phyloP scores from a whole-genome alignment of 2,888 invertebrate species.

The Platycheirus albimanus region DNA sequence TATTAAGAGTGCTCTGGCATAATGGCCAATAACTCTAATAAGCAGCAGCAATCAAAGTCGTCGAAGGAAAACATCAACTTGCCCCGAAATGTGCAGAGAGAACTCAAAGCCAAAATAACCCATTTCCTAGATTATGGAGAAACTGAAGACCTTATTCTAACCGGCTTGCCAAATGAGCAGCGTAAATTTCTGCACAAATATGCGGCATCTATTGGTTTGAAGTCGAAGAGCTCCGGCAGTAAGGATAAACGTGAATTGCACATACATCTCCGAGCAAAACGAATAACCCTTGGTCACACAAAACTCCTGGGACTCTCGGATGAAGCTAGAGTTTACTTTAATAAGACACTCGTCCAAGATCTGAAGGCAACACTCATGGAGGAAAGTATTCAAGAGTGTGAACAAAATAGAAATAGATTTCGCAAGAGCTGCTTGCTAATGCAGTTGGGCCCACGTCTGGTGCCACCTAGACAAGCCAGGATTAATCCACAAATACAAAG shows the following conservation, averaged over 20 bases:
- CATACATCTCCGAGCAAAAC: conserved; percentile 74
- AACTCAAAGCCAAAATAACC: conserved; percentile 67
- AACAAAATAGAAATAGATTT: conserved; percentile 38
- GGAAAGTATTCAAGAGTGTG: conserved; percentile 8
- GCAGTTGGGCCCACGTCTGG: conserved; percentile 74
- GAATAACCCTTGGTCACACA: conserved; percentile 53
- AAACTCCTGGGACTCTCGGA: conserved; percentile 69
- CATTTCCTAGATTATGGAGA: conserved; percentile 77
- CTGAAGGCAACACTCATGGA: conserved; percentile 52
- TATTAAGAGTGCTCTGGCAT: conserved; percentile 2
- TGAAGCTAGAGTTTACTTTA: conserved; percentile 58
- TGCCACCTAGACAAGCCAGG: conserved; percentile 76
- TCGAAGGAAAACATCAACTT: conserved; percentile 35
- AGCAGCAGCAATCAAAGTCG: conserved; percentile 45
- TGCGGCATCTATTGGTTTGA: conserved; percentile 76
- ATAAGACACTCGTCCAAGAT: conserved; percentile 58
- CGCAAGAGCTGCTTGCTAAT: conserved; percentile 75
- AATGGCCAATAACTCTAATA: conserved; percentile 59
- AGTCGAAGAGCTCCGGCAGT: conserved; percentile 76
- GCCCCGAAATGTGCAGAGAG: conserved; percentile 55
- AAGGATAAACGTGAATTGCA: conserved; percentile 76
- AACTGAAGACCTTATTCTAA: conserved; percentile 65
- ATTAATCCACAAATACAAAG: conserved; percentile 66
- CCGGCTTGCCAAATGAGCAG: conserved; percentile 74
- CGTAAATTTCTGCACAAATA: conserved; percentile 78